Conservation (phyloP, 2,888 invertebrate genomes). For the Agriotes lineatus region DNA sequence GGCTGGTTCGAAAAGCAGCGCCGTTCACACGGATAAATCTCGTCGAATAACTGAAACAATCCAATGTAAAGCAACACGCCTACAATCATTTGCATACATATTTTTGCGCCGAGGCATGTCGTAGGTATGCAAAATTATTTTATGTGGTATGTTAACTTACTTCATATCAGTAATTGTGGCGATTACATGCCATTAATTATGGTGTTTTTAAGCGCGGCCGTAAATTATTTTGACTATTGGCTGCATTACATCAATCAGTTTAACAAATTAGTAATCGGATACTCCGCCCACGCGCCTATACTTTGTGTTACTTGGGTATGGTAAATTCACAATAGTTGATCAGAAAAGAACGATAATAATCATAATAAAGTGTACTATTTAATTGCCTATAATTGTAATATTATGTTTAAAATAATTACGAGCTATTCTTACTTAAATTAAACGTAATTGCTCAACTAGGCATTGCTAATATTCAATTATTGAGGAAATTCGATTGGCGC, state of each 20-base stretch:
- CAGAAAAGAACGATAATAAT: slow-evolving; percentile 4
- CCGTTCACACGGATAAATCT: slow-evolving; percentile 15
- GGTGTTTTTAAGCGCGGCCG: neutral
- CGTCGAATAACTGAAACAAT: slow-evolving; percentile 18
- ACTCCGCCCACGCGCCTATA: slow-evolving; percentile 26
- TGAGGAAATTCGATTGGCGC: too few relatives aligned
- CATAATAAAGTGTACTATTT: slow-evolving; percentile 18
- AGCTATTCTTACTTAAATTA: neutral
- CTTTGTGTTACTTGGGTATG: slow-evolving; percentile 8
- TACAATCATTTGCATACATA: slow-evolving; percentile 21
- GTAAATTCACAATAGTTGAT: slow-evolving; percentile 18
- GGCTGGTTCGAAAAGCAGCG: neutral
- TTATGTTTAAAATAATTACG: slow-evolving; percentile 7
- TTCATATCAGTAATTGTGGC: slow-evolving; percentile 14
- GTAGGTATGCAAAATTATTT: slow-evolving; percentile 22
- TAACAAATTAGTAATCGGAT: slow-evolving; percentile 28
- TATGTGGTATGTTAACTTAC: slow-evolving; percentile 19
- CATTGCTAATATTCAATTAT: neutral
- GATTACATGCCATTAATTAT: slow-evolving; percentile 16
- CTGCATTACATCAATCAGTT: slow-evolving; percentile 26
- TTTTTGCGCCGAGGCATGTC: slow-evolving; percentile 15
- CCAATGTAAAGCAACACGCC: slow-evolving; percentile 23
- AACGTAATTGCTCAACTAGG: neutral
- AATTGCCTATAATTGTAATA: slow-evolving; percentile 10
- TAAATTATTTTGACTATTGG: slow-evolving; percentile 26